Conservation (phyloP, 2,797 vertebrate species). For the Remorina albescens region DNA sequence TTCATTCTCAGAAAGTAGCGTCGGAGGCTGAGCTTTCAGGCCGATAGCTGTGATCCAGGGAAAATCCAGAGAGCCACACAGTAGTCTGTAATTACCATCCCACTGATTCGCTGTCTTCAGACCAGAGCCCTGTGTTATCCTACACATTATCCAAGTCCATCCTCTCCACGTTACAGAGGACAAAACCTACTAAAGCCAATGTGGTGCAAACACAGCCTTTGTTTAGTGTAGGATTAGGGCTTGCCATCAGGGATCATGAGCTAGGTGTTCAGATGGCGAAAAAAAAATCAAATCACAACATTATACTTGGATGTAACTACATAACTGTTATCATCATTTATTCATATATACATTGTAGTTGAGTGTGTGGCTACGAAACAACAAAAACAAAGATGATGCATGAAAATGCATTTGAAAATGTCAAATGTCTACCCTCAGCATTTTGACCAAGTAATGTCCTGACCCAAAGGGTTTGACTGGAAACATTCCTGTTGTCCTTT, state of each 20-base stretch:
- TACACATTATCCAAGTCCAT: constrained; percentile 70
- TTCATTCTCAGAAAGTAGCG: constrained; percentile 47
- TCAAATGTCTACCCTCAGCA: constrained; percentile 62
- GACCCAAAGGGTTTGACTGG: constrained; percentile 62
- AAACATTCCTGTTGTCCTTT: constrained; percentile 68
- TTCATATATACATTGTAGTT: constrained; percentile 30
- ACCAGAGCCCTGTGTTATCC: constrained; percentile 76
- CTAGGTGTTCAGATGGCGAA: constrained; percentile 61
- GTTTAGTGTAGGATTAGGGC: constrained; percentile 71
- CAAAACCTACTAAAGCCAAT: constrained; percentile 52
- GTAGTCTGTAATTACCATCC: constrained; percentile 81
- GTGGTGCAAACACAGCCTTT: constrained; percentile 67
- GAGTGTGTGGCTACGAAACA: constrained; percentile 20
- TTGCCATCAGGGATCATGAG: constrained; percentile 44
- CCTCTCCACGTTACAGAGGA: constrained; percentile 71
- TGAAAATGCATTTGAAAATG: constrained; percentile 77
- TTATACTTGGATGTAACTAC: constrained; percentile 26
- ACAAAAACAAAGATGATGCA: constrained; percentile 49
- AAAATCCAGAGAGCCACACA: constrained; percentile 72
- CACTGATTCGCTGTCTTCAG: constrained; percentile 69
- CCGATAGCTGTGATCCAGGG: constrained; percentile 68
- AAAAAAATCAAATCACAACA: constrained; percentile 48
- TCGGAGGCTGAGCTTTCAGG: constrained; percentile 50
- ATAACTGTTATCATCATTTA: constrained; percentile 45
- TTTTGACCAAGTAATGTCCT: constrained; percentile 59